A percentile compares a stretch with the other conserved stretches of the same genome.
phyloP scores from a whole-genome alignment of 2,888 invertebrate genomes.

The Polydrusus tereticollis region DNA sequence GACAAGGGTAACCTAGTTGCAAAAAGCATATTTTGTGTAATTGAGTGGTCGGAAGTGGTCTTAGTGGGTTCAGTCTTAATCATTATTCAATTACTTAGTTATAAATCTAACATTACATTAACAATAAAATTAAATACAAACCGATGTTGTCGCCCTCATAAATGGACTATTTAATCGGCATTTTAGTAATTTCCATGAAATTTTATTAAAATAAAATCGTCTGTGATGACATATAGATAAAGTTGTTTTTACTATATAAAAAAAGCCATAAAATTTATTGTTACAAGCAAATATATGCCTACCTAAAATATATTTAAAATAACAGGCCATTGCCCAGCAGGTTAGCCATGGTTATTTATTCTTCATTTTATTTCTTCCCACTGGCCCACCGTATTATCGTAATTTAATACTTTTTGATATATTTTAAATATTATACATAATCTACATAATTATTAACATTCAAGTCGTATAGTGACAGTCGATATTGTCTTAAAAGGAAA shows the following conservation, averaged over 20 bases:
- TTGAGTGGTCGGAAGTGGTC: too few species aligned
- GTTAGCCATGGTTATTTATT: background rate
- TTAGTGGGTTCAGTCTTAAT: too few species aligned
- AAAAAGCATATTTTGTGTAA: too few species aligned
- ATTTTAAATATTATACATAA: background rate
- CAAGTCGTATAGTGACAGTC: too few species aligned
- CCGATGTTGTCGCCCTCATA: background rate
- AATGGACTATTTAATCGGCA: background rate
- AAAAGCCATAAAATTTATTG: background rate
- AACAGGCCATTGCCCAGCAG: background rate
- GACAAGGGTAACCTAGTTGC: too few species aligned
- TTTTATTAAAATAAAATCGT: background rate
- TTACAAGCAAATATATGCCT: background rate
- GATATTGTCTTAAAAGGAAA: too few species aligned
- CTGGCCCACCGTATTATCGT: background rate
- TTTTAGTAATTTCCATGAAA: background rate
- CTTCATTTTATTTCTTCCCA: background rate
- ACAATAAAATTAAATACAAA: too few species aligned
- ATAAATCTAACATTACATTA: too few species aligned
- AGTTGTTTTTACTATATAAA: constrained; percentile 3
- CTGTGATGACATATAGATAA: background rate
- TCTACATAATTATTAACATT: background rate
- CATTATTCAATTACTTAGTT: too few species aligned
- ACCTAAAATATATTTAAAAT: background rate
- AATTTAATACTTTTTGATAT: background rate